These are phyloP conservation scores for Diorhabda sublineata DNA, from an alignment of 1,140 invertebrate species.

Conservation along the genomic window DNA sequence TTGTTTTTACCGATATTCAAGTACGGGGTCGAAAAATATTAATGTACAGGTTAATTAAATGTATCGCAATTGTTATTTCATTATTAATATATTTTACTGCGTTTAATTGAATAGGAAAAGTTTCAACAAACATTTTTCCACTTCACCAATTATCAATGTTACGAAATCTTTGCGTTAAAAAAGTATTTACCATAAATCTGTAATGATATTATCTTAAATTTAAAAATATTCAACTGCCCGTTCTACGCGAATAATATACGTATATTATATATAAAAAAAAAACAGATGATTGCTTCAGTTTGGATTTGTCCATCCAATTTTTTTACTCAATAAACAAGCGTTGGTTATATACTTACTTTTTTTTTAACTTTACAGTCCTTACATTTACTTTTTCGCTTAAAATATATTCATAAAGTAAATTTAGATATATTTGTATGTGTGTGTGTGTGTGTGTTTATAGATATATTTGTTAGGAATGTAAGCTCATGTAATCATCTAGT, in stretches of 20 bases:
- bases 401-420: background rate
- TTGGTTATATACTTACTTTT: background rate
- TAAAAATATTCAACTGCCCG: constrained; percentile 15
- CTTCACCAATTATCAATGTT: too few relatives aligned
- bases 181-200: background rate
- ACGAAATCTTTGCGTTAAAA: background rate
- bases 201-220: constrained; percentile 14
- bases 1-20: too few relatives aligned
- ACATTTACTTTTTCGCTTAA: background rate
- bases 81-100: too few relatives aligned
- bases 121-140: too few relatives aligned
- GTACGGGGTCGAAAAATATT: too few relatives aligned
- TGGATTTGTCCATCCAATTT: constrained; percentile 6
- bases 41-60: too few relatives aligned
- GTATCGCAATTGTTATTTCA: too few relatives aligned
- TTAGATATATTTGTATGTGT: background rate
- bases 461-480: background rate
- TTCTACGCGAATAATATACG: background rate
- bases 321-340: constrained; percentile 1
- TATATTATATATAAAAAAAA: constrained; percentile 6
- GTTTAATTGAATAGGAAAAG: too few relatives aligned
- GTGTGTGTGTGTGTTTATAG: too few relatives aligned
- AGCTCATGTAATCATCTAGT: background rate
- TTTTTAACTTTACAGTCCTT: background rate
- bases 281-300: constrained; percentile 15